Conservation (phyloP, 1,140 invertebrate genomes). For the Ericerus pela region DNA sequence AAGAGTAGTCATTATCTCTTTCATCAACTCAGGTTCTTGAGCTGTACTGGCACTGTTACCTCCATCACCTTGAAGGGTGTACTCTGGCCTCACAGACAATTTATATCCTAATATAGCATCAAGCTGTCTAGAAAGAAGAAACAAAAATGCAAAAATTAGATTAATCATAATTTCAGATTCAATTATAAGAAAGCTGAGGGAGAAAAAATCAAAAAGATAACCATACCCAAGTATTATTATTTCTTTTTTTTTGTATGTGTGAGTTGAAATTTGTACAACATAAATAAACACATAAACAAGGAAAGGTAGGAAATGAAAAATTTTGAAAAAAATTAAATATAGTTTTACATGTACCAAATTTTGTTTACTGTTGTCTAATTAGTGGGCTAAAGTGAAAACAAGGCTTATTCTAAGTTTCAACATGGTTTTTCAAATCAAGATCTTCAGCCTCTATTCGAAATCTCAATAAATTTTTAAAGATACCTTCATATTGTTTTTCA, state of each 20-base stretch:
- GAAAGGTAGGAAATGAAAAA: no score
- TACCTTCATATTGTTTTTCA: slow-evolving; percentile 19
- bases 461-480: slow-evolving; percentile 22
- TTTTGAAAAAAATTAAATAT: no score
- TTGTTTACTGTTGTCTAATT: not conserved
- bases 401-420: not conserved
- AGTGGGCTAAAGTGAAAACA: not conserved
- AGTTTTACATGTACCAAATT: not conserved
- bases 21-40: slow-evolving; percentile 21
- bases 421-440: slow-evolving; percentile 17
- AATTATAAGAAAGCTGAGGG: not conserved
- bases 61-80: slow-evolving; percentile 21
- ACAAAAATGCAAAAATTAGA: not conserved
- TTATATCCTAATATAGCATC: slow-evolving; percentile 19
- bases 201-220: slow-evolving; percentile 5
- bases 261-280: no score
- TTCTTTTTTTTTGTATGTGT: no score
- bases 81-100: slow-evolving; percentile 21
- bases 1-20: slow-evolving; percentile 27
- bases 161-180: not conserved
- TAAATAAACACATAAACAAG: no score
- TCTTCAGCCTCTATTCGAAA: slow-evolving; percentile 20
- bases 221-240: no score
- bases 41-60: slow-evolving; percentile 20
- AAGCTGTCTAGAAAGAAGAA: not conserved